A percentile compares a stretch with the other conserved stretches of the same genome.
Conservation (phyloP, 2,113 vertebrate genomes). For the Brachirus orientalis region DNA sequence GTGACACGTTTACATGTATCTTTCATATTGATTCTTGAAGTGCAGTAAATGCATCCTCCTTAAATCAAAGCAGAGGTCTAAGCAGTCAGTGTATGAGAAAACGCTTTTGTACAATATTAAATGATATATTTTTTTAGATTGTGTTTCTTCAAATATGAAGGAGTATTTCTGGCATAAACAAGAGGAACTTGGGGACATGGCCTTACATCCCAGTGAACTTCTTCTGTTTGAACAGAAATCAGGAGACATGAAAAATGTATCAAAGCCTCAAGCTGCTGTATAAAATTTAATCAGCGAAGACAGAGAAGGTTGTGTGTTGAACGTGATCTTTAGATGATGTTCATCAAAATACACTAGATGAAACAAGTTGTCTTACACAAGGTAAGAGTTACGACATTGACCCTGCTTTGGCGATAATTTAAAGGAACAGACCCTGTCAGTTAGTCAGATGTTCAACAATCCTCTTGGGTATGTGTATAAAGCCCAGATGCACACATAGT, state of each 20-base stretch:
- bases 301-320: not conserved
- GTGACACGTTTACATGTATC: not conserved
- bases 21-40: not conserved
- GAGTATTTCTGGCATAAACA: not conserved
- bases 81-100: too few relatives aligned
- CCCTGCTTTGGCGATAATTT: not conserved
- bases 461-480: not conserved
- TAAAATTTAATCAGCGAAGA: constrained; percentile 19
- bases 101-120: too few relatives aligned
- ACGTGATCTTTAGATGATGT: not conserved
- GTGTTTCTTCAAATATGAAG: not conserved
- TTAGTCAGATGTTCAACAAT: constrained; percentile 19
- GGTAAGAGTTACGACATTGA: constrained; percentile 12
- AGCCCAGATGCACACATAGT: not conserved
- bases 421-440: constrained; percentile 2
- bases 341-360: constrained; percentile 31
- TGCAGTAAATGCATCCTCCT: not conserved
- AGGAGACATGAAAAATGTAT: not conserved
- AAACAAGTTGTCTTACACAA: too few relatives aligned
- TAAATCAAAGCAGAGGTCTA: not conserved
- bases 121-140: too few relatives aligned
- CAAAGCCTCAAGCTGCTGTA: not conserved
- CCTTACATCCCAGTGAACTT: too few relatives aligned
- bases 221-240: not conserved
- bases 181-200: not conserved